Evolutionary conservation across 2,888 invertebrate species (phyloP).

Genomic region (Ormyrus pomaceus): DNA sequence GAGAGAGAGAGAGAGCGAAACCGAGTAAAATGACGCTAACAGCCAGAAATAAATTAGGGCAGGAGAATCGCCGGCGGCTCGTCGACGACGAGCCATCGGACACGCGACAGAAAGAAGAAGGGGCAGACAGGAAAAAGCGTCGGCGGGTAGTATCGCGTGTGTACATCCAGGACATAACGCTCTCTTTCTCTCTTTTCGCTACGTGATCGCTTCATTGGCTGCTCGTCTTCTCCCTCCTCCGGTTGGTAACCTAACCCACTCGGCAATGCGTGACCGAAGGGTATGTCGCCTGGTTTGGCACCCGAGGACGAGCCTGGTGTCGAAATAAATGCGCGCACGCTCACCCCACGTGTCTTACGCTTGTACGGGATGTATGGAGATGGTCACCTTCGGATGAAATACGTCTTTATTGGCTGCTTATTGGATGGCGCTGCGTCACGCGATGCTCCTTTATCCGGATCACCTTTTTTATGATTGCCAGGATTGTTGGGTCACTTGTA

Average conservation of each 20-base stretch:
- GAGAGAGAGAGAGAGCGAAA: too few relatives aligned
- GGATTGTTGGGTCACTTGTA: too few relatives aligned
- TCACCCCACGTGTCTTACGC: not conserved
- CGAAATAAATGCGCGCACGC: not conserved
- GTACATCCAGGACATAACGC: too few relatives aligned
- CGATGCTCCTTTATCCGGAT: too few relatives aligned
- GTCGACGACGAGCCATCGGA: slow-evolving; percentile 20
- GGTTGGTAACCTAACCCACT: slow-evolving; percentile 58
- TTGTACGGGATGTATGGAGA: not conserved
- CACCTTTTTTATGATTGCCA: too few relatives aligned
- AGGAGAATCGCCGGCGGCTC: slow-evolving; percentile 16
- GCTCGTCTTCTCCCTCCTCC: slow-evolving; percentile 21
- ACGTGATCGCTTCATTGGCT: slow-evolving; percentile 61
- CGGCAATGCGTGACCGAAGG: slow-evolving; percentile 59
- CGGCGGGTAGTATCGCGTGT: not conserved
- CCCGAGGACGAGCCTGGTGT: slow-evolving; percentile 13
- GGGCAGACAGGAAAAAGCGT: slow-evolving; percentile 20
- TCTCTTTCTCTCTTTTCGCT: not conserved
- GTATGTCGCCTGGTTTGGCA: slow-evolving; percentile 49
- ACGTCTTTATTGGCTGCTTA: too few relatives aligned
- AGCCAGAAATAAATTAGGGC: slow-evolving; percentile 47
- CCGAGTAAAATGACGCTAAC: slow-evolving; percentile 17
- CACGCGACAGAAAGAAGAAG: slow-evolving; percentile 36
- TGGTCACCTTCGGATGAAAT: not conserved
- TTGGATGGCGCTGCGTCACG: too few relatives aligned